These are phyloP conservation scores for Drosophila glabriapex DNA, from an alignment of 2,888 invertebrate species.

Conservation along the genomic window DNA sequence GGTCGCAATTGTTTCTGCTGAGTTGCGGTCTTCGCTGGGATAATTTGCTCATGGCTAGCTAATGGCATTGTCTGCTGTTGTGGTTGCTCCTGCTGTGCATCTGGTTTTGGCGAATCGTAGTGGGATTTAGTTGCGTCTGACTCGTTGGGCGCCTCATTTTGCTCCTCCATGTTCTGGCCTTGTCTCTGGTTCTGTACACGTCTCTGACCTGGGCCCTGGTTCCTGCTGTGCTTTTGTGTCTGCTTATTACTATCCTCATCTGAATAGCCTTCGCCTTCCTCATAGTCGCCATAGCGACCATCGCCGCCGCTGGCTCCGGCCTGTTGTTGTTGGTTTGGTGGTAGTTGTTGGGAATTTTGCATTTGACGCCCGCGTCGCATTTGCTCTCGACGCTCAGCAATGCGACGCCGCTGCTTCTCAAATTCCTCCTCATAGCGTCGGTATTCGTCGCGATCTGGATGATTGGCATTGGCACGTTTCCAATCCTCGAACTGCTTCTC, in stretches of 20 bases:
- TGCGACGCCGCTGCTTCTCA: slow-evolving; percentile 92
- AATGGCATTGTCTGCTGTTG: neutral
- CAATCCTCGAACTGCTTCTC: slow-evolving; percentile 96
- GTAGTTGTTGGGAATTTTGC: slow-evolving; percentile 36
- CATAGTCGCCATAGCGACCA: slow-evolving; percentile 2
- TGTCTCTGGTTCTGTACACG: neutral
- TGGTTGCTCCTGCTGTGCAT: neutral
- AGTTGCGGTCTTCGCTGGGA: neutral
- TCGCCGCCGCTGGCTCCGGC: neutral
- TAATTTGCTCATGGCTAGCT: slow-evolving; percentile 1
- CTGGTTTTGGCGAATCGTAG: neutral
- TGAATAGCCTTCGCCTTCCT: neutral
- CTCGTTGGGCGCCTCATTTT: neutral
- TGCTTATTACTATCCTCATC: slow-evolving; percentile 4
- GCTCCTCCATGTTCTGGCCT: neutral
- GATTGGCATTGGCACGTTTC: slow-evolving; percentile 95
- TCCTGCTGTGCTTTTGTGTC: neutral
- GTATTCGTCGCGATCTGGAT: slow-evolving; percentile 95
- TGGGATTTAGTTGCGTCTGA: neutral
- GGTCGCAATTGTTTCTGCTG: neutral
- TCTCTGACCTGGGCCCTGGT: no score
- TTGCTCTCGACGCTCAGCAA: slow-evolving; percentile 92
- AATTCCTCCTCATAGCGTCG: slow-evolving; percentile 95
- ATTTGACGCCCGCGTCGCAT: slow-evolving; percentile 88
- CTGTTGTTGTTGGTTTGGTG: slow-evolving; percentile 6